These are phyloP conservation scores for Anticlea derivata DNA, from an alignment of 2,888 invertebrate genomes.

Conservation along the genomic window DNA sequence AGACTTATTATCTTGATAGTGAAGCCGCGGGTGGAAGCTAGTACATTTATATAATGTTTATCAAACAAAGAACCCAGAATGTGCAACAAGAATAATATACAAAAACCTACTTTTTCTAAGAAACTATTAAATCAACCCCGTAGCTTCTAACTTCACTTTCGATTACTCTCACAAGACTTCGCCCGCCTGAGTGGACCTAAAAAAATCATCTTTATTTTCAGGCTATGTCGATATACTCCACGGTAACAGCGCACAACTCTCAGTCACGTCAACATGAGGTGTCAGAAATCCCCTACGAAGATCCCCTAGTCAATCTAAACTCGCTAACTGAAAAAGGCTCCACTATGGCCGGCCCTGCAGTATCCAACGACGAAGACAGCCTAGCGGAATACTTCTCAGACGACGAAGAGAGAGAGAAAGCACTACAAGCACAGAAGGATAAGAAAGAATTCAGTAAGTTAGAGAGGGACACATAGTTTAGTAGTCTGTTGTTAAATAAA, in stretches of 20 bases:
- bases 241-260: constrained; percentile 72
- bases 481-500: constrained; percentile 55
- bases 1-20: too few species aligned
- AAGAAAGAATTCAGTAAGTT: constrained; percentile 61
- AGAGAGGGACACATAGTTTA: constrained; percentile 69
- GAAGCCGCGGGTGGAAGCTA: too few species aligned
- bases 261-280: constrained; percentile 48
- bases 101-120: too few species aligned
- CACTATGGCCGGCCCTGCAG: constrained; percentile 62
- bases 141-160: too few species aligned
- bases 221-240: constrained; percentile 86
- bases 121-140: too few species aligned
- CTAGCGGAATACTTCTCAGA: constrained; percentile 78
- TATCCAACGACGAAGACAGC: constrained; percentile 59
- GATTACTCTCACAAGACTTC: too few species aligned
- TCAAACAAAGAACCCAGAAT: too few species aligned
- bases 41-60: too few species aligned
- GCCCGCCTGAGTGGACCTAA: too few species aligned
- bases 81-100: too few species aligned
- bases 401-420: constrained; percentile 77
- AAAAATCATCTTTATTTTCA: too few species aligned
- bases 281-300: constrained; percentile 50
- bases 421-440: constrained; percentile 62
- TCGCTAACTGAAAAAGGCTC: constrained; percentile 63
- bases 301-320: constrained; percentile 63